A percentile compares a stretch with the other conserved stretches of the same genome.
phyloP scores from a whole-genome alignment of 2,113 vertebrate genomes.

The Capricornis sumatraensis region DNA sequence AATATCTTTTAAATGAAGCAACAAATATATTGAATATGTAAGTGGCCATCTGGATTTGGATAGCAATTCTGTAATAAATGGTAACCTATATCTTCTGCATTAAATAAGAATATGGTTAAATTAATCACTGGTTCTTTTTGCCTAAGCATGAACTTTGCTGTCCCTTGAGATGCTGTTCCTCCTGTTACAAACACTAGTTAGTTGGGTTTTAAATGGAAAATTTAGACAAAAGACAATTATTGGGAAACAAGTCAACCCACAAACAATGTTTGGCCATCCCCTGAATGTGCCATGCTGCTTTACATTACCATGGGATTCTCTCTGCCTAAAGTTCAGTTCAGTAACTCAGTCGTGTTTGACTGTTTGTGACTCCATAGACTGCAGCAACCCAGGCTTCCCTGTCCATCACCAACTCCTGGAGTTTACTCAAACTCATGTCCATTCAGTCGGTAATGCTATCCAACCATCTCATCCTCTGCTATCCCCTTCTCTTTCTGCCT shows the following conservation, averaged over 20 bases:
- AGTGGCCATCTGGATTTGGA: neutral
- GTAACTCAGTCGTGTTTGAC: rapidly evolving
- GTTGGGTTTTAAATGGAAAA: neutral
- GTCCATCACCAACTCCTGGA: rapidly evolving
- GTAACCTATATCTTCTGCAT: neutral
- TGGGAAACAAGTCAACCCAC: neutral
- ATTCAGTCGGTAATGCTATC: neutral
- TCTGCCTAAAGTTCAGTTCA: neutral
- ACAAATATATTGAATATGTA: neutral
- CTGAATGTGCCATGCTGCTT: neutral
- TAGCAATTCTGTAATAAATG: neutral
- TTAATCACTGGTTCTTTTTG: neutral
- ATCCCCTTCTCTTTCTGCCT: neutral
- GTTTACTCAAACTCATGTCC: neutral
- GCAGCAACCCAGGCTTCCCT: neutral
- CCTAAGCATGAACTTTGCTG: neutral
- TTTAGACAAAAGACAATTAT: neutral
- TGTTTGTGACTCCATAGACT: neutral
- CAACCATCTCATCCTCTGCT: neutral
- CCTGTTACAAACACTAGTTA: neutral
- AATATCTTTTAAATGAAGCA: neutral
- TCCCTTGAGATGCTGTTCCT: rapidly evolving
- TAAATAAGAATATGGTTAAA: neutral
- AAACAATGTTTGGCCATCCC: rapidly evolving
- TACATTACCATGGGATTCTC: neutral